phyloP scores from a whole-genome alignment of 2,113 vertebrate species.

The Nyctereutes procyonoides region DNA sequence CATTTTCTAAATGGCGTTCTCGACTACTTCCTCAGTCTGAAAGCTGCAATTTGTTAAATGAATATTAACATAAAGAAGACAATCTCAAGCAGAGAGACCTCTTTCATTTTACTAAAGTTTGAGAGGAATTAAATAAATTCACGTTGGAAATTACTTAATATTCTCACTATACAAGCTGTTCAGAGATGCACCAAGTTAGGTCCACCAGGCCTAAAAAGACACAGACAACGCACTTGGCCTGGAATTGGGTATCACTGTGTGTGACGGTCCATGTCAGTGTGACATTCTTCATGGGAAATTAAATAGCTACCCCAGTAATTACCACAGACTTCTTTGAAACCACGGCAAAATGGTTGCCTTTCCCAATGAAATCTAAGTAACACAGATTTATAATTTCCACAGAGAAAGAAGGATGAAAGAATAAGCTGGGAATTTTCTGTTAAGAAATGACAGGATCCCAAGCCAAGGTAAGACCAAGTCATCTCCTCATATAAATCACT shows the following conservation, averaged over 20 bases:
- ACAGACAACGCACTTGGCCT: neutral
- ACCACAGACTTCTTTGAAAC: neutral
- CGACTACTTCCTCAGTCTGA: neutral
- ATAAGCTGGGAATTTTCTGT: constrained; percentile 4
- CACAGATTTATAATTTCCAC: neutral
- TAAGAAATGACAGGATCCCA: neutral
- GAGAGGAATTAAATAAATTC: neutral
- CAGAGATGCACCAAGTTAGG: neutral
- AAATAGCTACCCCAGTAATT: neutral
- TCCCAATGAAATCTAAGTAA: neutral
- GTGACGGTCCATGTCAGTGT: neutral
- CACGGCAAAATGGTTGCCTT: neutral
- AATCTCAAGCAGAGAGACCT: neutral
- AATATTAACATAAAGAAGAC: neutral
- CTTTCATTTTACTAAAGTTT: constrained; percentile 18
- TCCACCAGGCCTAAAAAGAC: neutral
- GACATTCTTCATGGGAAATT: neutral
- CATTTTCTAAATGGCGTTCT: neutral
- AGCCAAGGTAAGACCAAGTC: neutral
- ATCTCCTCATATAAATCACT: neutral
- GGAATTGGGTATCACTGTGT: too few species aligned
- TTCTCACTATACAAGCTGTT: neutral
- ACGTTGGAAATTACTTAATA: neutral
- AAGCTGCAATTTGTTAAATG: neutral
- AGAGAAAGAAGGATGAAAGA: neutral